phyloP scores from a whole-genome alignment of 2,113 vertebrate genomes.

The Melospiza melodia region DNA sequence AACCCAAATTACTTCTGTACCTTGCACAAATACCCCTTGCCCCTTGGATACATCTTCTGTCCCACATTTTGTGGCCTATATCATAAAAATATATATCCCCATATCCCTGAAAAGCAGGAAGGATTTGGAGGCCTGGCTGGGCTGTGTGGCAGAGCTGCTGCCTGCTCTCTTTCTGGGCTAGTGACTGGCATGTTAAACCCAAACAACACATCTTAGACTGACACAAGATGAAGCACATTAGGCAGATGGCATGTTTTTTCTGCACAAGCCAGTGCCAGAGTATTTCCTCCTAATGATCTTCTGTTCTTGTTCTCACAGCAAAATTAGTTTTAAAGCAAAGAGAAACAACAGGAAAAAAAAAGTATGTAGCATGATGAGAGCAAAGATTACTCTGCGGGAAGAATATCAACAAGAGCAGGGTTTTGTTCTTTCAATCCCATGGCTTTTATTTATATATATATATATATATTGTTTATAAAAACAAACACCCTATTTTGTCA shows the following conservation, averaged over 20 bases:
- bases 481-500: constrained; percentile 52
- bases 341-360: not conserved
- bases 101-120: not conserved
- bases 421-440: constrained; percentile 20
- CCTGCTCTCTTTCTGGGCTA: constrained; percentile 5
- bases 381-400: constrained; percentile 20
- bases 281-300: constrained; percentile 38
- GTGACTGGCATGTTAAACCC: constrained; percentile 41
- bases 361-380: not conserved
- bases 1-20: not conserved
- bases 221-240: constrained; percentile 56
- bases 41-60: not conserved
- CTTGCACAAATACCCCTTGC: not conserved
- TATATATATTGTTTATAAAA: constrained; percentile 30
- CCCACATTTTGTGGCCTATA: not conserved
- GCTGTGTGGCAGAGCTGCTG: not conserved
- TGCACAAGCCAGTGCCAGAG: not conserved
- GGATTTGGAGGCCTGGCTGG: not conserved
- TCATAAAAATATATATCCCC: not conserved
- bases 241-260: constrained; percentile 59
- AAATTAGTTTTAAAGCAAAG: constrained; percentile 57
- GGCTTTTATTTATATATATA: constrained; percentile 10
- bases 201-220: constrained; percentile 36
- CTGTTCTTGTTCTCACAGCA: constrained; percentile 31
- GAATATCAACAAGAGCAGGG: not conserved